Conservation (phyloP, 1,140 invertebrate species). For the Megathymus violae region DNA sequence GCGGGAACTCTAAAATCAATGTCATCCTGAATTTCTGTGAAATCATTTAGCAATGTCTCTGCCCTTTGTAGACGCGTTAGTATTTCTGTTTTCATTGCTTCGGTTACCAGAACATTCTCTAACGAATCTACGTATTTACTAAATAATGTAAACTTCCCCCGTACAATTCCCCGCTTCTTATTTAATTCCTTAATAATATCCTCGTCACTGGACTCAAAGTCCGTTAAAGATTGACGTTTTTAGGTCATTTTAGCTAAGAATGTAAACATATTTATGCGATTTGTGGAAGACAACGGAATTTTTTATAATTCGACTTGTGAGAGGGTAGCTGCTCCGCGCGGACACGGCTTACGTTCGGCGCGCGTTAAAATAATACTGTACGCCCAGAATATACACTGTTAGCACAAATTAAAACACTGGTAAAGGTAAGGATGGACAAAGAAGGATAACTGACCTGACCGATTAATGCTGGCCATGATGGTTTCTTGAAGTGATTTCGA, state of each 20-base stretch:
- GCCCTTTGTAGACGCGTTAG: slow-evolving; percentile 12
- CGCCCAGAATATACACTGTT: background rate
- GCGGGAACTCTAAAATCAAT: slow-evolving; percentile 9
- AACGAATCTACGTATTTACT: slow-evolving; percentile 26
- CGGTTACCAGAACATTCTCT: slow-evolving; percentile 8
- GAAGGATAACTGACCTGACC: background rate
- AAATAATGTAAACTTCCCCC: slow-evolving; percentile 30
- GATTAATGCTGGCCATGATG: background rate
- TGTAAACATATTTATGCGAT: no score
- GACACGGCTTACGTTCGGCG: background rate
- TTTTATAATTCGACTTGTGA: background rate
- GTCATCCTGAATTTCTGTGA: slow-evolving; percentile 20
- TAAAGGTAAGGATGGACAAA: background rate
- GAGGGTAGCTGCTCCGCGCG: background rate
- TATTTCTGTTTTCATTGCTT: slow-evolving; percentile 10
- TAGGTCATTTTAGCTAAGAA: slow-evolving; percentile 11
- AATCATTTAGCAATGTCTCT: slow-evolving; percentile 7
- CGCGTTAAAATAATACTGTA: background rate
- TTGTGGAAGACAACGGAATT: background rate
- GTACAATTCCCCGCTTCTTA: slow-evolving; percentile 24
- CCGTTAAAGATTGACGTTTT: slow-evolving; percentile 8
- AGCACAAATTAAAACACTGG: background rate
- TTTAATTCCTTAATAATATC: slow-evolving; percentile 20
- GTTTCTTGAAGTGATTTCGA: no score
- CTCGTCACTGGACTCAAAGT: background rate